These are phyloP conservation scores for Colostygia pectinataria DNA, from an alignment of 2,888 invertebrate species.

Conservation along the genomic window DNA sequence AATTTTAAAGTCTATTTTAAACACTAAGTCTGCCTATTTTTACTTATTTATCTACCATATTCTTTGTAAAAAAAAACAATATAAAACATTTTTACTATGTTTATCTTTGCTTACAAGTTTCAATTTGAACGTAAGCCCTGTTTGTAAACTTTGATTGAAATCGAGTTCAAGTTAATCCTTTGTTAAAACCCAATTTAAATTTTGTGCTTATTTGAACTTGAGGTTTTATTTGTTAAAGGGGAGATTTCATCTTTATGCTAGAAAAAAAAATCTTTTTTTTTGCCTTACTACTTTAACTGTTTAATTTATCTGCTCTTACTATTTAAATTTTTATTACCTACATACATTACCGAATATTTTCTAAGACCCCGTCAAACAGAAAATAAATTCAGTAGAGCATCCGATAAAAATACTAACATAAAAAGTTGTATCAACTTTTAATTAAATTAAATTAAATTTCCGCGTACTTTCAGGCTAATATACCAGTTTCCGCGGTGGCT, in stretches of 20 bases:
- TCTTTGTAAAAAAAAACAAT: neutral
- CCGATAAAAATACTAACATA: slow-evolving; percentile 7
- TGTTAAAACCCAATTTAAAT: slow-evolving; percentile 40
- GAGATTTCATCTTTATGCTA: slow-evolving; percentile 27
- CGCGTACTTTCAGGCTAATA: slow-evolving; percentile 57
- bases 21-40: neutral
- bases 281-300: too few relatives aligned
- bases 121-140: slow-evolving; percentile 34
- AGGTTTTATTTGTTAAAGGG: slow-evolving; percentile 24
- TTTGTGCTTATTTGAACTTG: slow-evolving; percentile 27
- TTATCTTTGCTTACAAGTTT: slow-evolving; percentile 31
- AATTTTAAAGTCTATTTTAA: neutral
- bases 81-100: slow-evolving; percentile 1
- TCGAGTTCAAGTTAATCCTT: slow-evolving; percentile 39
- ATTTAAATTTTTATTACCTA: too few relatives aligned
- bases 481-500: slow-evolving; percentile 37
- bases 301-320: too few relatives aligned
- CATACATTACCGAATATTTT: too few relatives aligned
- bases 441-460: slow-evolving; percentile 61
- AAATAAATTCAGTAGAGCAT: neutral
- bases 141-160: slow-evolving; percentile 35
- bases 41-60: neutral
- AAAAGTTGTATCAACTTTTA: slow-evolving; percentile 51
- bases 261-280: too few relatives aligned
- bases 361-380: neutral